Evolutionary conservation across 1,140 invertebrate genomes (phyloP).

Genomic region (Caenorhabditis brenneri): DNA sequence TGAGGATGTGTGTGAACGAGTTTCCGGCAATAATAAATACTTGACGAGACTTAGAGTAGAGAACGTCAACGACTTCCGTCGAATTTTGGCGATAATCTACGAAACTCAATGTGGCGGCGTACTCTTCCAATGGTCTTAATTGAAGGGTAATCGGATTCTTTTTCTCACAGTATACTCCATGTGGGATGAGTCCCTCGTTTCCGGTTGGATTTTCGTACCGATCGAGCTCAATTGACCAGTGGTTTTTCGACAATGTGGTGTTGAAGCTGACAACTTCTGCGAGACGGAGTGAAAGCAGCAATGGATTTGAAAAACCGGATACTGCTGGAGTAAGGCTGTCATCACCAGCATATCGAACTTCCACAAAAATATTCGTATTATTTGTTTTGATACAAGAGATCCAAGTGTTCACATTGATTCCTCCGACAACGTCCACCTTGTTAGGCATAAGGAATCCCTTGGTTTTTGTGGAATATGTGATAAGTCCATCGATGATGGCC

Average conservation of each 20-base stretch:
- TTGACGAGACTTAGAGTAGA: background rate
- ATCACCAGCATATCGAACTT: constrained; percentile 16
- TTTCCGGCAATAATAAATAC: background rate
- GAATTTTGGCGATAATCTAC: background rate
- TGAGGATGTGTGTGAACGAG: background rate
- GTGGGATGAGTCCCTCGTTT: background rate
- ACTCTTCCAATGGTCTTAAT: background rate
- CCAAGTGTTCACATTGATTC: constrained; percentile 5
- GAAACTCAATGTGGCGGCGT: background rate
- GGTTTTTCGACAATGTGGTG: background rate
- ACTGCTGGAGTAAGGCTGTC: background rate
- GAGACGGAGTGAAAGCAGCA: constrained; percentile 1
- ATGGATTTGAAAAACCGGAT: background rate
- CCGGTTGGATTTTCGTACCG: background rate
- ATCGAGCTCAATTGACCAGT: background rate
- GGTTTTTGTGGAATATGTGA: background rate
- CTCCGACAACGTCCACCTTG: background rate
- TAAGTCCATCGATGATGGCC: background rate
- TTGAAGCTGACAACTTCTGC: background rate
- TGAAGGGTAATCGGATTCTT: background rate
- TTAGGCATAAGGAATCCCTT: background rate
- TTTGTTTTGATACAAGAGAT: constrained; percentile 1
- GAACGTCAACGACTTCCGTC: background rate
- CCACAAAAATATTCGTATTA: background rate
- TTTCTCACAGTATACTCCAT: background rate